phyloP scores from a whole-genome alignment of 2,888 invertebrate genomes.

The Pammene fasciana region DNA sequence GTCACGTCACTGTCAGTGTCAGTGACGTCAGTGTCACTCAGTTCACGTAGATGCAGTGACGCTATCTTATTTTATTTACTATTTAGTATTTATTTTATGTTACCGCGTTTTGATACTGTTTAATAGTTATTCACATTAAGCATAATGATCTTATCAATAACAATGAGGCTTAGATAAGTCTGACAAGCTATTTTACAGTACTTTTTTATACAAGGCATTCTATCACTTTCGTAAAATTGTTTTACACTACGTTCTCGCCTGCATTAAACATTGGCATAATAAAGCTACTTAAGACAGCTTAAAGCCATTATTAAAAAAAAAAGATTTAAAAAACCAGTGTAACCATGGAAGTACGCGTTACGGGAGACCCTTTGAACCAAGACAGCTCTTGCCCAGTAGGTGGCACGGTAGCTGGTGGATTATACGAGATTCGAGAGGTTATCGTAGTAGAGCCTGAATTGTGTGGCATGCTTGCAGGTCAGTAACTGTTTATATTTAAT shows the following conservation, averaged over 20 bases:
- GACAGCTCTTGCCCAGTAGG: neutral
- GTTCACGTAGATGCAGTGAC: no score
- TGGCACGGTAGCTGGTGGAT: neutral
- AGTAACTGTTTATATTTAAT: neutral
- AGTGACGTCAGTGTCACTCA: no score
- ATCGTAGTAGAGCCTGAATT: conserved; percentile 9
- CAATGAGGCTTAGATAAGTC: neutral
- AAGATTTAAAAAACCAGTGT: neutral
- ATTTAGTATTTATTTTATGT: neutral
- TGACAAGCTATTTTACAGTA: neutral
- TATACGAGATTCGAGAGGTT: neutral
- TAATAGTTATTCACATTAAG: neutral
- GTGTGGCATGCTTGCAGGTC: neutral
- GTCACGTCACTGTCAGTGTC: no score
- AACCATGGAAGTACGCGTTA: neutral
- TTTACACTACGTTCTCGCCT: neutral
- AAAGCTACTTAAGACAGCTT: neutral
- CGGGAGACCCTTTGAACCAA: neutral
- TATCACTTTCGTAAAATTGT: neutral
- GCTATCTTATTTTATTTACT: neutral
- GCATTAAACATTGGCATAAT: neutral
- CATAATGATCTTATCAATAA: neutral
- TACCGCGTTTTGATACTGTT: neutral
- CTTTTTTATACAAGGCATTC: neutral
- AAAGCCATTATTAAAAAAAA: neutral